A percentile compares a stretch with the other conserved stretches of the same genome.
Evolutionary conservation across 2,113 vertebrate species (phyloP).

Genomic region (Corythornis vintsioides): DNA sequence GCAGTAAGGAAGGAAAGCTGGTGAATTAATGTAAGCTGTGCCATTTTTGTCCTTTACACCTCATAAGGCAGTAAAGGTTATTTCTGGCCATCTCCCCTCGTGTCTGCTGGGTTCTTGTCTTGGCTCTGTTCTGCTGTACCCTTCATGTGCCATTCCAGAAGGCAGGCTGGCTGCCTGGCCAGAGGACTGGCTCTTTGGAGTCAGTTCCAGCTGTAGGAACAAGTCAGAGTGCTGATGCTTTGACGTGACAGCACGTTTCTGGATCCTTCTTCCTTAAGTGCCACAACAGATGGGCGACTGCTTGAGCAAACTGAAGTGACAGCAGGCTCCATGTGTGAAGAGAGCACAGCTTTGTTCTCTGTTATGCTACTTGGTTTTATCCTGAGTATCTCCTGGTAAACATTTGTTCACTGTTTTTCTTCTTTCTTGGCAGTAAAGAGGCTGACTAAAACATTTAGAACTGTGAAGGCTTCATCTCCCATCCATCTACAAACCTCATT

Average conservation of each 20-base stretch:
- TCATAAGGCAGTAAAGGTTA: background rate
- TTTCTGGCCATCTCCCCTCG: background rate
- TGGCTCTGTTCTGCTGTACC: background rate
- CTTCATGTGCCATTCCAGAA: background rate
- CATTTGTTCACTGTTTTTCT: slow-evolving; percentile 37
- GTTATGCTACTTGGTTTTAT: background rate
- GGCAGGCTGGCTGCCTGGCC: background rate
- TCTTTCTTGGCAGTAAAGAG: slow-evolving; percentile 26
- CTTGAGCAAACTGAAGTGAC: background rate
- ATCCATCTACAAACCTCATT: background rate
- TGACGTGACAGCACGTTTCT: background rate
- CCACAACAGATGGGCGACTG: background rate
- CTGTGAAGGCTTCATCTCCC: slow-evolving; percentile 20
- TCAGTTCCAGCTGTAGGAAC: background rate
- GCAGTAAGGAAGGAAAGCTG: background rate
- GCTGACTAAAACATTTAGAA: background rate
- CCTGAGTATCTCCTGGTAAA: slow-evolving; percentile 24
- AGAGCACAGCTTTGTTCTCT: background rate
- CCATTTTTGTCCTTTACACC: background rate
- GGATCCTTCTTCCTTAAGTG: background rate
- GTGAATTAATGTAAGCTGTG: background rate
- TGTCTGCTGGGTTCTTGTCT: background rate
- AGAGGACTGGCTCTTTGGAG: background rate
- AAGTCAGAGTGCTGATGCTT: background rate
- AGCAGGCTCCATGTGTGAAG: background rate